These are phyloP conservation scores for Auanema freiburgensis DNA, from an alignment of 2,888 invertebrate species.

Conservation along the genomic window DNA sequence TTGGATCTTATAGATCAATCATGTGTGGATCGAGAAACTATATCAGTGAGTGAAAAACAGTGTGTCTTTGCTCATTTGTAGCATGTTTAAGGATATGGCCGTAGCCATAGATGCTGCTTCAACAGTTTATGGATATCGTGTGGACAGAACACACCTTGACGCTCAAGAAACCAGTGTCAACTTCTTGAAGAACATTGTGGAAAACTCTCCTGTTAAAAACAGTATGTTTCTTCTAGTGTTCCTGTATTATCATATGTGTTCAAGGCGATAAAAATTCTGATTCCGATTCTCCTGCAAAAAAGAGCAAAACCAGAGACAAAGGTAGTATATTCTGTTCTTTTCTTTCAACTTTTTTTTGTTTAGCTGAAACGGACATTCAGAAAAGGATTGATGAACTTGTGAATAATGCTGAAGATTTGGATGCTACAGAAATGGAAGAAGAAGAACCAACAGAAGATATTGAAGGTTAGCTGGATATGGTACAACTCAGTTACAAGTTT, in stretches of 20 bases:
- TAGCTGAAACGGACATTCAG: conserved; percentile 1
- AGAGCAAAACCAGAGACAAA: too few species aligned
- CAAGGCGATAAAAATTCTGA: too few species aligned
- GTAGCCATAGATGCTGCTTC: conserved; percentile 10
- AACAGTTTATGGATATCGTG: conserved; percentile 15
- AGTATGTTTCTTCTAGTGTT: too few species aligned
- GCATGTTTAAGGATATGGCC: conserved; percentile 18
- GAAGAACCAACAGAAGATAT: conserved; percentile 11
- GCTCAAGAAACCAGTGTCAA: conserved; percentile 8
- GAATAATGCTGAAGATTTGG: conserved; percentile 8
- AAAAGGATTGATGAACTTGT: conserved; percentile 8
- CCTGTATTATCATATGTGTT: too few species aligned
- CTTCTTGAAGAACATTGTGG: too few species aligned
- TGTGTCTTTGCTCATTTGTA: background rate
- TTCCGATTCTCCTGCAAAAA: too few species aligned
- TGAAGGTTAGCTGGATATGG: background rate
- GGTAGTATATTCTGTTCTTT: too few species aligned
- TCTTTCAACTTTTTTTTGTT: too few species aligned
- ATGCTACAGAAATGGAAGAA: background rate
- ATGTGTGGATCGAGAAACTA: conserved; percentile 10
- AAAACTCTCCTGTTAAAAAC: too few species aligned
- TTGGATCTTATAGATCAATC: conserved; percentile 14
- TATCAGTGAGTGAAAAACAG: conserved; percentile 3
- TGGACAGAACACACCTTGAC: conserved; percentile 7
- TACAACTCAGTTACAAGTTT: background rate